phyloP scores from a whole-genome alignment of 1,140 invertebrate species.

The Portunus trituberculatus region DNA sequence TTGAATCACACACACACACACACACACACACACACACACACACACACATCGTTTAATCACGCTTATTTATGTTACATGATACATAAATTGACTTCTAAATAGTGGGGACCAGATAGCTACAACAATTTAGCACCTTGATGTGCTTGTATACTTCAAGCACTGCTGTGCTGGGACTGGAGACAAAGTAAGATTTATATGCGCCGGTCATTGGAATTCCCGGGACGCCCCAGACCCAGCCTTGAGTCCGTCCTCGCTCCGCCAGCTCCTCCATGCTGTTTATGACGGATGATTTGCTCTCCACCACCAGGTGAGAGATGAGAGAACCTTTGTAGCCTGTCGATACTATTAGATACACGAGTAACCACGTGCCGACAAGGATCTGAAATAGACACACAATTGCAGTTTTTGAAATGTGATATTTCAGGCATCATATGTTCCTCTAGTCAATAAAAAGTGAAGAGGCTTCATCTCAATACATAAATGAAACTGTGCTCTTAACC shows the following conservation, averaged over 20 bases:
- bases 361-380: constrained; percentile 35
- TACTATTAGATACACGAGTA: constrained; percentile 5
- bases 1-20: no score
- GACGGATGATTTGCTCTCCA: constrained; percentile 21
- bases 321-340: neutral
- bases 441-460: neutral
- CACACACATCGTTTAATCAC: no score
- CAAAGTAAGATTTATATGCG: neutral
- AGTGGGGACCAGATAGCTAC: no score
- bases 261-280: constrained; percentile 43
- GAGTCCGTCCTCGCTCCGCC: neutral
- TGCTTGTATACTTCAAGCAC: neutral
- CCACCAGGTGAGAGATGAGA: constrained; percentile 38
- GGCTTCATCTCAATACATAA: neutral
- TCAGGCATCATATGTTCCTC: no score
- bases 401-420: no score
- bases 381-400: neutral
- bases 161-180: neutral
- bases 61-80: no score
- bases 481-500: neutral
- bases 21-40: no score
- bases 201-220: neutral
- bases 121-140: neutral
- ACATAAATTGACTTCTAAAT: no score
- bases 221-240: constrained; percentile 27